These are phyloP conservation scores for Mormyrus proboscirostris DNA, from an alignment of 2,797 vertebrate genomes.

Conservation along the genomic window DNA sequence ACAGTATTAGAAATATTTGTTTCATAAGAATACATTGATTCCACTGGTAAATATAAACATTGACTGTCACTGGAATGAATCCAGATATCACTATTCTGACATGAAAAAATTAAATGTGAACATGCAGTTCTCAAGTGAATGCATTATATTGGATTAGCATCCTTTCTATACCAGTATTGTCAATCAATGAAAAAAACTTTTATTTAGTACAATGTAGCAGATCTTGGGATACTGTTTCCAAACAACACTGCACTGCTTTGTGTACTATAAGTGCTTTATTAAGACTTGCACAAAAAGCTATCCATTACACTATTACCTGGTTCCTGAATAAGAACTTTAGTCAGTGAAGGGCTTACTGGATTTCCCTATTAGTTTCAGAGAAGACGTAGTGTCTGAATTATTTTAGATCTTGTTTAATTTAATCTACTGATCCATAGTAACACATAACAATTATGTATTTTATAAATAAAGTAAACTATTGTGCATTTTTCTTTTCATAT, in stretches of 20 bases:
- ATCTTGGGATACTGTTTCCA: neutral
- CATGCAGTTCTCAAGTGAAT: neutral
- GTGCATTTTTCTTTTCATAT: neutral
- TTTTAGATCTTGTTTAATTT: neutral
- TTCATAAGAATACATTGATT: neutral
- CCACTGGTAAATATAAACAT: neutral
- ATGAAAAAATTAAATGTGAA: neutral
- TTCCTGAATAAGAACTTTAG: neutral
- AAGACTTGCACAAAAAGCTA: neutral
- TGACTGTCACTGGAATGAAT: neutral
- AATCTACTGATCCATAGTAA: neutral
- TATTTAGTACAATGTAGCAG: neutral
- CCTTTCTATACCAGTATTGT: neutral
- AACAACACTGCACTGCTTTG: neutral
- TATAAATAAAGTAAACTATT: neutral
- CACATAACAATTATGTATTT: neutral
- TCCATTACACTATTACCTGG: neutral
- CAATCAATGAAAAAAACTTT: neutral
- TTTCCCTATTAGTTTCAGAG: slow-evolving; percentile 2
- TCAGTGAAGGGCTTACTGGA: neutral
- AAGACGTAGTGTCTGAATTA: neutral
- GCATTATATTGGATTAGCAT: neutral
- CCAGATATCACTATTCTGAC: neutral
- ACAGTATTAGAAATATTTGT: neutral
- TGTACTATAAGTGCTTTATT: slow-evolving; percentile 5